Conservation (phyloP, 2,888 invertebrate genomes). For the Abscondita cerata region DNA sequence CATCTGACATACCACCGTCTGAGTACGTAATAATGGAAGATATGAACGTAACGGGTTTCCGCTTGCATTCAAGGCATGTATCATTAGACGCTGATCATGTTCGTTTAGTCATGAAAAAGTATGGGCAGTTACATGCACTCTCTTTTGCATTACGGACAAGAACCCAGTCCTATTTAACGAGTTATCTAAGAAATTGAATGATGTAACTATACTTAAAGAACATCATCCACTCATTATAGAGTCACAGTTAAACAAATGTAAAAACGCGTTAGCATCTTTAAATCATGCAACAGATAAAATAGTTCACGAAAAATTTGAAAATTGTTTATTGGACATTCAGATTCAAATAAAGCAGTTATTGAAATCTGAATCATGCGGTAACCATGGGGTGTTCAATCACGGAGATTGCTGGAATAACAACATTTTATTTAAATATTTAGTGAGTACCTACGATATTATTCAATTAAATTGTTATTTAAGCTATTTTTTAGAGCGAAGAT, state of each 20-base stretch:
- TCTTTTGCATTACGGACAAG: conserved; percentile 44
- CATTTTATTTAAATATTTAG: conserved; percentile 14
- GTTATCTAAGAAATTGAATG: conserved; percentile 24
- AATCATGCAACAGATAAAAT: conserved; percentile 18
- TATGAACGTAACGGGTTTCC: conserved; percentile 38
- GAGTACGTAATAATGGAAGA: conserved; percentile 44
- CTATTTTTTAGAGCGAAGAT: too few species aligned
- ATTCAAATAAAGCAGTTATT: conserved; percentile 4
- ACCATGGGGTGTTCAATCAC: conserved; percentile 12
- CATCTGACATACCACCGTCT: conserved; percentile 28
- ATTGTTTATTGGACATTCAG: conserved; percentile 19
- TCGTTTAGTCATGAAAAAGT: conserved; percentile 40
- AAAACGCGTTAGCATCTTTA: conserved; percentile 10
- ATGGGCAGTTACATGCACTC: conserved; percentile 47
- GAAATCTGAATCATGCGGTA: background rate
- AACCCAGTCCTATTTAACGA: conserved; percentile 39
- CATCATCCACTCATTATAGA: background rate
- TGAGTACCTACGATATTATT: too few species aligned
- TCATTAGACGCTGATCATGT: conserved; percentile 45
- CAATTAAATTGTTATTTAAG: too few species aligned
- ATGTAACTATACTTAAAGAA: background rate
- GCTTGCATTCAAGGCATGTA: conserved; percentile 13
- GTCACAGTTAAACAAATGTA: background rate
- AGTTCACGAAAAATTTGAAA: conserved; percentile 23
- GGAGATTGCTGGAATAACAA: conserved; percentile 20